Evolutionary conservation across 2,888 invertebrate genomes (phyloP).

Genomic region (Amiota mariae): DNA sequence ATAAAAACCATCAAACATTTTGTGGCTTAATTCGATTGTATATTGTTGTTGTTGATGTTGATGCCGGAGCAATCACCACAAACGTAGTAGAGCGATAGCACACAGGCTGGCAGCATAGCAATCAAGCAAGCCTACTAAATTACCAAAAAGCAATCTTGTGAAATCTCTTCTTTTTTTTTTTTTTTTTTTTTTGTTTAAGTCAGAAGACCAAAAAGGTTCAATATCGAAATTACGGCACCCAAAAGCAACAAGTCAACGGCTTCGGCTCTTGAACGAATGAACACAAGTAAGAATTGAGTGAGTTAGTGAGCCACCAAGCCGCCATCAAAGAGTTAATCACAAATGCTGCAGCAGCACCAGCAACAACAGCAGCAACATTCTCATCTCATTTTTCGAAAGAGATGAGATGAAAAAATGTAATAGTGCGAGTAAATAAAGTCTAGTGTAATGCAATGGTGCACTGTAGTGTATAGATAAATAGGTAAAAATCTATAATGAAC

Average conservation of each 20-base stretch:
- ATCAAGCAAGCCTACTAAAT: slow-evolving; percentile 28
- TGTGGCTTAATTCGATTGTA: slow-evolving; percentile 30
- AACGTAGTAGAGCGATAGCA: slow-evolving; percentile 14
- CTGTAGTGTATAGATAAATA: slow-evolving; percentile 5
- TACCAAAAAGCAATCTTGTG: slow-evolving; percentile 26
- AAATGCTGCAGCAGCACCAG: slow-evolving; percentile 9
- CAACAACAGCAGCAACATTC: too few species aligned
- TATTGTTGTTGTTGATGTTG: too few species aligned
- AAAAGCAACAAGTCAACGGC: background rate
- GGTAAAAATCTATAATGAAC: slow-evolving; percentile 32
- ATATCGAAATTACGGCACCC: slow-evolving; percentile 17
- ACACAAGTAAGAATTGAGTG: background rate
- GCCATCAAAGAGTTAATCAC: slow-evolving; percentile 26
- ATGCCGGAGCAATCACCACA: slow-evolving; percentile 6
- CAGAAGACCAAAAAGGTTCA: slow-evolving; percentile 23
- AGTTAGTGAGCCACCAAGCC: background rate
- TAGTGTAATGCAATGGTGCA: too few species aligned
- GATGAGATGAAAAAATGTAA: too few species aligned
- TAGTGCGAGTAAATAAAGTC: too few species aligned
- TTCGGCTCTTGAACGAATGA: background rate
- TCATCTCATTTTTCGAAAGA: too few species aligned
- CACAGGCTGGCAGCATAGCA: slow-evolving; percentile 5
- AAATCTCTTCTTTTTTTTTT: background rate
- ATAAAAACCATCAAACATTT: slow-evolving; percentile 33
- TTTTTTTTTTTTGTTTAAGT: too few species aligned